Evolutionary conservation across 2,113 vertebrate species (phyloP), one percentile per base, ranked within the genome.

Genomic region (Camelus bactrianus): DNA sequence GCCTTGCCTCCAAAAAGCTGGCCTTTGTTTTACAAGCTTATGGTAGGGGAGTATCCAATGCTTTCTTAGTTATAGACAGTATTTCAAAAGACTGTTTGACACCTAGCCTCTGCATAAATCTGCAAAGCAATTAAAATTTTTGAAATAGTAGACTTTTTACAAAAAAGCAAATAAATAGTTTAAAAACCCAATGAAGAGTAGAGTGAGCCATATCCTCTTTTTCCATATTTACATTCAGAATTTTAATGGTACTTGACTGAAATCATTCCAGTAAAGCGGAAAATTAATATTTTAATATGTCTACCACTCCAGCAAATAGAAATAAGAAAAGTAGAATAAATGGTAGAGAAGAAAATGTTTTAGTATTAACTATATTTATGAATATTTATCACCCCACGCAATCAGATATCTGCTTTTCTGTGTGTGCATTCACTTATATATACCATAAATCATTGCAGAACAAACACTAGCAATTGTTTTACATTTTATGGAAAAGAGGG

Each of bases 241-340:
- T 97, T 98, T 98, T 93, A 97, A 98, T 94, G 22, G 98, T 97
- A 97, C 98, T 98, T 98, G 98, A 98, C 98, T 92, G 95, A 98
- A 99, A 98, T 98, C 98, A 98, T 99, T 98, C 98, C 99, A 99
- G 98, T 99, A 99, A 99, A 99, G 98, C 98, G 97, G 98, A 99
- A 99, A 99, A 99, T 99, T 99, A 99, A 99, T 99, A 99, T 99
- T 99, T 98, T 99, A 99, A 99, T 98, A 98, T 60, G 97, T 97
- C 97, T 98, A 97, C 97, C 98, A 98, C 98, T 97, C 96, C 98
- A 98, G 98, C 95, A 98, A 98, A 96, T 52, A 95, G 97, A 98
- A 98, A 97, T 96, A 97, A 98, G 97, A 81, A 98, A 98, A 98
- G 97, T 98, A 98, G 97, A 98, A 97, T 97, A 96, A 98, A 95